phyloP scores from a whole-genome alignment of 2,888 invertebrate species.

The Eupithecia subumbrata region DNA sequence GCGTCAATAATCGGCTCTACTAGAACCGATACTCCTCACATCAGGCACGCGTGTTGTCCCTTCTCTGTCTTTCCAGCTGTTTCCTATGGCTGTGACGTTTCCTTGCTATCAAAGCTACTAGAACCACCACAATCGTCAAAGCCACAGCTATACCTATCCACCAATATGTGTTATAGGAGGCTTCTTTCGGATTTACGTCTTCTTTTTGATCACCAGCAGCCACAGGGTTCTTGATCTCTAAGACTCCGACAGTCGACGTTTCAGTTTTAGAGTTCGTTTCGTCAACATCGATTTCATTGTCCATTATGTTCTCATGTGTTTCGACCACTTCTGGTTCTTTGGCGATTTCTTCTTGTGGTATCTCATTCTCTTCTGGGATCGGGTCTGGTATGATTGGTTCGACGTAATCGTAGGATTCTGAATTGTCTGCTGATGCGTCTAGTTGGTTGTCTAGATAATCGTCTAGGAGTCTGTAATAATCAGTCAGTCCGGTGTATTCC shows the following conservation, averaged over 20 bases:
- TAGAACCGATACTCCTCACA: slow-evolving; percentile 83
- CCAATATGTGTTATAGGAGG: slow-evolving; percentile 78
- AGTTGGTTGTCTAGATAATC: slow-evolving; percentile 81
- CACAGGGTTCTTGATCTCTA: slow-evolving; percentile 76
- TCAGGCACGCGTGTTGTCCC: slow-evolving; percentile 76
- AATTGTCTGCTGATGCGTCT: slow-evolving; percentile 61
- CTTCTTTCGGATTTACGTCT: slow-evolving; percentile 64
- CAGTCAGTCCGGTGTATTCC: slow-evolving; percentile 77
- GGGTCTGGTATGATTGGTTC: slow-evolving; percentile 61
- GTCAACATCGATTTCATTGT: slow-evolving; percentile 69
- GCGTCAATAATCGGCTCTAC: slow-evolving; percentile 65
- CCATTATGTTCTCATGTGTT: slow-evolving; percentile 52
- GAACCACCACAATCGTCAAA: slow-evolving; percentile 67
- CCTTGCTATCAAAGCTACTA: slow-evolving; percentile 76
- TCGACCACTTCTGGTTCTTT: slow-evolving; percentile 40
- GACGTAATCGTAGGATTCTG: slow-evolving; percentile 64
- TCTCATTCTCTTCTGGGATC: slow-evolving; percentile 63
- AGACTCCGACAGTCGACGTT: slow-evolving; percentile 76
- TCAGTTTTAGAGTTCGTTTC: slow-evolving; percentile 65
- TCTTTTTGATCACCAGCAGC: slow-evolving; percentile 63
- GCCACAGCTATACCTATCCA: slow-evolving; percentile 81
- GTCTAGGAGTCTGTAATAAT: slow-evolving; percentile 83
- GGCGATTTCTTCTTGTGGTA: slow-evolving; percentile 49
- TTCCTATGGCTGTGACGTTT: slow-evolving; percentile 81
- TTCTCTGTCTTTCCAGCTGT: slow-evolving; percentile 76